Conservation (phyloP, 2,113 vertebrate species). For the Nicator chloris region DNA sequence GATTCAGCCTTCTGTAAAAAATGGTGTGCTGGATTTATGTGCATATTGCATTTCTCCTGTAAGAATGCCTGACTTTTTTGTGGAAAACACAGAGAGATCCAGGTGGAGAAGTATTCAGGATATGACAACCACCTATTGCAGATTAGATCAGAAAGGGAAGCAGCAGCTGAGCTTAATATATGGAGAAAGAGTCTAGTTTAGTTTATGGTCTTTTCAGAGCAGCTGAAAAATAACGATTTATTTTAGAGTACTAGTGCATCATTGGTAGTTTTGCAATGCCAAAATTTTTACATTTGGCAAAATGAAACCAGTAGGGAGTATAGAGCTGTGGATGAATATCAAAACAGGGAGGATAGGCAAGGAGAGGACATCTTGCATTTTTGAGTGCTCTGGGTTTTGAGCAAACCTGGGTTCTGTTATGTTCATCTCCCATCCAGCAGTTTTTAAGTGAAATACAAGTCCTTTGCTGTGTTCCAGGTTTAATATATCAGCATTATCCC, state of each 20-base stretch:
- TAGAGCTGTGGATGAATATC: background rate
- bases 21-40: background rate
- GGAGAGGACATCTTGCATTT: background rate
- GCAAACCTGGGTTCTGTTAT: background rate
- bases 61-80: background rate
- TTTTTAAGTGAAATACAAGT: background rate
- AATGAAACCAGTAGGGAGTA: background rate
- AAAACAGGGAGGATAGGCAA: background rate
- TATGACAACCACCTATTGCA: background rate
- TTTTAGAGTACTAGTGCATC: background rate
- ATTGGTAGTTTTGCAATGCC: background rate
- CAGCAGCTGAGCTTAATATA: background rate
- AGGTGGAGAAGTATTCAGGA: slow-evolving; percentile 33
- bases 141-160: slow-evolving; percentile 15
- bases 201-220: background rate
- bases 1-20: background rate
- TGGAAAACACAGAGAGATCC: slow-evolving; percentile 3
- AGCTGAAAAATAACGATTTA: background rate
- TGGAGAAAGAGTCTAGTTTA: background rate
- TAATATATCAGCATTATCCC: background rate
- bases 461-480: background rate
- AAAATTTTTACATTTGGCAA: background rate
- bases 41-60: slow-evolving; percentile 15
- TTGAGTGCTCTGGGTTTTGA: background rate
- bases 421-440: background rate